Conservation (phyloP, 2,797 vertebrate genomes). For the Heliangelus exortis region DNA sequence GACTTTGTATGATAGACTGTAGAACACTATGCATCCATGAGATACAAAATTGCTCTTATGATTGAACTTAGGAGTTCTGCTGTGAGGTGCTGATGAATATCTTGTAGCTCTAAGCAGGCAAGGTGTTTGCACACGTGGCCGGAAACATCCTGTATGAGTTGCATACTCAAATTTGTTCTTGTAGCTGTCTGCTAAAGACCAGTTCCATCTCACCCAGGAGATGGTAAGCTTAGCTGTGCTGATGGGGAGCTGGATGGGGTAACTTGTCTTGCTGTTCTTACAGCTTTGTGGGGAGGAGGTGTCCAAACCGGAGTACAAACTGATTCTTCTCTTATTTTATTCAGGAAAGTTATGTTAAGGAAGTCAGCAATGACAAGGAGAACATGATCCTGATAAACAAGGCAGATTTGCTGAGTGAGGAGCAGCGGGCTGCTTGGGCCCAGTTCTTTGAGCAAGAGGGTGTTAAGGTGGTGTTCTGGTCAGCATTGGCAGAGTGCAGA, state of each 20-base stretch:
- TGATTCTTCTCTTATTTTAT: constrained; percentile 29
- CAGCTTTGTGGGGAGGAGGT: background rate
- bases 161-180: background rate
- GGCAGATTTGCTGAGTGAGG: constrained; percentile 88
- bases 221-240: background rate
- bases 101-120: background rate
- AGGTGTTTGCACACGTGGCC: fast-evolving
- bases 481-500: constrained; percentile 86
- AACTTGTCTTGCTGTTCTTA: background rate
- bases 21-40: background rate
- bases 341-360: constrained; percentile 92
- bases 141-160: background rate
- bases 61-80: background rate
- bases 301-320: background rate
- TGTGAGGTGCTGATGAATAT: background rate
- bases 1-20: background rate
- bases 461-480: constrained; percentile 93
- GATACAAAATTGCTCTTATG: background rate
- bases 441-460: constrained; percentile 88
- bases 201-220: background rate
- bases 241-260: fast-evolving
- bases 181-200: background rate
- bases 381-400: constrained; percentile 96
- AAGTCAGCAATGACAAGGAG: constrained; percentile 87
- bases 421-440: constrained; percentile 90